These are phyloP conservation scores for Euplagia quadripunctaria DNA, from an alignment of 2,888 invertebrate species.

Conservation along the genomic window DNA sequence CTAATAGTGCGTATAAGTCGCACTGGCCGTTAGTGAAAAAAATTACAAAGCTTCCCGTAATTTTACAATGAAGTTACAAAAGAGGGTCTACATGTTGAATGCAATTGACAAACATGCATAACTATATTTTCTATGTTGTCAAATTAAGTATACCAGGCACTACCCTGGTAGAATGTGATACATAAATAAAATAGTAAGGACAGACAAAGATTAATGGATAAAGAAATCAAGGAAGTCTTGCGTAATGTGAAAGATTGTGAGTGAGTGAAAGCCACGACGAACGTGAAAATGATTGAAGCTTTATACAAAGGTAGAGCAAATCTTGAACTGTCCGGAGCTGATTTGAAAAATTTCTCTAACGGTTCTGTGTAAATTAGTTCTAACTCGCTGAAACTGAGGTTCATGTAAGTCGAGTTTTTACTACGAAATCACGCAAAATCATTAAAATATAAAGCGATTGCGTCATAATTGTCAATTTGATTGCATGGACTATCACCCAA, in stretches of 20 bases:
- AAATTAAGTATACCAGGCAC: slow-evolving; percentile 37
- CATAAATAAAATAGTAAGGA: slow-evolving; percentile 33
- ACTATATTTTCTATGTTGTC: slow-evolving; percentile 48
- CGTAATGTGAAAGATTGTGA: slow-evolving; percentile 42
- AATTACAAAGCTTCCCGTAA: slow-evolving; percentile 65
- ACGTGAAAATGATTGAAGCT: slow-evolving; percentile 41
- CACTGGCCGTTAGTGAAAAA: slow-evolving; percentile 59
- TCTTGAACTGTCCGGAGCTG: slow-evolving; percentile 5
- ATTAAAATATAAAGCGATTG: slow-evolving; percentile 37
- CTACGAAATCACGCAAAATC: slow-evolving; percentile 38
- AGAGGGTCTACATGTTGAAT: slow-evolving; percentile 68
- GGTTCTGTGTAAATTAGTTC: neutral
- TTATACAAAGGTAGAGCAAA: slow-evolving; percentile 21
- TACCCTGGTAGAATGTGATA: slow-evolving; percentile 29
- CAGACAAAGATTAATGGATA: slow-evolving; percentile 40
- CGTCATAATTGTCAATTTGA: slow-evolving; percentile 39
- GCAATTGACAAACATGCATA: slow-evolving; percentile 66
- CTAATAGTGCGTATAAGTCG: slow-evolving; percentile 54
- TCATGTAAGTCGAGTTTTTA: neutral
- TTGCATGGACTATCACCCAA: slow-evolving; percentile 29
- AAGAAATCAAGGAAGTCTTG: slow-evolving; percentile 45
- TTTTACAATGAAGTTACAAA: slow-evolving; percentile 72
- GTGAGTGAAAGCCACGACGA: slow-evolving; percentile 39
- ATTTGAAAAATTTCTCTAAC: slow-evolving; percentile 11
- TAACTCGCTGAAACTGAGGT: neutral